Conservation (phyloP, 2,113 vertebrate species). For the Aegithalos caudatus region DNA sequence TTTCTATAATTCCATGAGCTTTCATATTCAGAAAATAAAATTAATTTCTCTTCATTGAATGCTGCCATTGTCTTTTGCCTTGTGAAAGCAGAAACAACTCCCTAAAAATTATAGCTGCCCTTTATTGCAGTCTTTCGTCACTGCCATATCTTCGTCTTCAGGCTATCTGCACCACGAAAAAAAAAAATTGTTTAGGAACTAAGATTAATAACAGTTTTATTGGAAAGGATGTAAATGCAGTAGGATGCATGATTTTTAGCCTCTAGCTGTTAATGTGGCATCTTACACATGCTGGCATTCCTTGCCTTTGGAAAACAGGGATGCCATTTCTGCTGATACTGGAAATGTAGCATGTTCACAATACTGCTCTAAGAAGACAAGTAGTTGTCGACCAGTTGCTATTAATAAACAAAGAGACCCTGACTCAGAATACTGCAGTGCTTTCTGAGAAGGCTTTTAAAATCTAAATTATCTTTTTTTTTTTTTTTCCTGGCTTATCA, state of each 20-base stretch:
- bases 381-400: not conserved
- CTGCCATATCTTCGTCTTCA: not conserved
- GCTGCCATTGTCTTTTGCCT: not conserved
- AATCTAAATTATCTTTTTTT: not conserved
- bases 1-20: slow-evolving; percentile 25
- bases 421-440: not conserved
- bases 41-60: not conserved
- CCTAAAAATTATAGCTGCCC: slow-evolving; percentile 36
- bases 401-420: slow-evolving; percentile 5
- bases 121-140: slow-evolving; percentile 47
- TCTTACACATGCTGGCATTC: not conserved
- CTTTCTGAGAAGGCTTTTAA: not conserved
- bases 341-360: not conserved
- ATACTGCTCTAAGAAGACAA: not conserved
- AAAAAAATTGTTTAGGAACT: not conserved
- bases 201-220: slow-evolving; percentile 43
- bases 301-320: not conserved
- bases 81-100: not conserved
- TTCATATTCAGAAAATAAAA: slow-evolving; percentile 43
- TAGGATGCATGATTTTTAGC: slow-evolving; percentile 34
- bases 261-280: not conserved
- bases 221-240: slow-evolving; percentile 10
- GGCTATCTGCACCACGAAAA: slow-evolving; percentile 38
- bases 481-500: not conserved
- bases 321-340: not conserved